Evolutionary conservation across 2,888 invertebrate species (phyloP).

Genomic region (Melolontha melolontha): DNA sequence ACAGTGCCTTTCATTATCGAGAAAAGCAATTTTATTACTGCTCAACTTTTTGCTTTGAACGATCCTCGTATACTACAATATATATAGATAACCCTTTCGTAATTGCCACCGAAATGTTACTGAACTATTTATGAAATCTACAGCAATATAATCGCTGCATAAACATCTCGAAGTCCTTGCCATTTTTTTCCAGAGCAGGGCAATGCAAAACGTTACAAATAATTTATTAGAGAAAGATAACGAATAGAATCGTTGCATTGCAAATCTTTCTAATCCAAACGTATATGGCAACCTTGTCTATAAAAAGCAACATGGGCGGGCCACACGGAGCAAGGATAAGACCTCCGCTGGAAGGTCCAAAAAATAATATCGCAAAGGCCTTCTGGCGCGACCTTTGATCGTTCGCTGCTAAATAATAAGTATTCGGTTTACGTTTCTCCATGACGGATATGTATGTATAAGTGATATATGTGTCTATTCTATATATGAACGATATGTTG

Average conservation of each 20-base stretch:
- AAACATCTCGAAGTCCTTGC: conserved; percentile 18
- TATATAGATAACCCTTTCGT: no score
- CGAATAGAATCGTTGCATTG: conserved; percentile 4
- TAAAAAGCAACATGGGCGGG: conserved; percentile 41
- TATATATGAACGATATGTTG: no score
- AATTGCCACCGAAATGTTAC: no score
- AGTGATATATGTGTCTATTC: no score
- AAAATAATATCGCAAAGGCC: conserved; percentile 42
- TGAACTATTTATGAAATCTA: no score
- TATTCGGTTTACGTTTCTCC: conserved; percentile 23
- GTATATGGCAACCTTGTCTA: conserved; percentile 32
- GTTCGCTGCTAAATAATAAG: conserved; percentile 32
- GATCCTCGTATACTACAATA: no score
- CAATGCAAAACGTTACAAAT: conserved; percentile 3
- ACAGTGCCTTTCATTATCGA: no score
- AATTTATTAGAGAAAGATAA: conserved; percentile 26
- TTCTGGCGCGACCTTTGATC: conserved; percentile 36
- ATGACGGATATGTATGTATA: conserved; percentile 12
- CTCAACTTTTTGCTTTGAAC: no score
- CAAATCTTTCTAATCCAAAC: conserved; percentile 14
- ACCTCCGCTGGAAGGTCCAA: conserved; percentile 47
- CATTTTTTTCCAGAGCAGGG: neutral
- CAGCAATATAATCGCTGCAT: no score
- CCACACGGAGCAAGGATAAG: conserved; percentile 43
- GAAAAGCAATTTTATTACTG: no score